These are phyloP conservation scores for Tribolium freemani DNA, from an alignment of 2,888 invertebrate genomes.

Conservation along the genomic window DNA sequence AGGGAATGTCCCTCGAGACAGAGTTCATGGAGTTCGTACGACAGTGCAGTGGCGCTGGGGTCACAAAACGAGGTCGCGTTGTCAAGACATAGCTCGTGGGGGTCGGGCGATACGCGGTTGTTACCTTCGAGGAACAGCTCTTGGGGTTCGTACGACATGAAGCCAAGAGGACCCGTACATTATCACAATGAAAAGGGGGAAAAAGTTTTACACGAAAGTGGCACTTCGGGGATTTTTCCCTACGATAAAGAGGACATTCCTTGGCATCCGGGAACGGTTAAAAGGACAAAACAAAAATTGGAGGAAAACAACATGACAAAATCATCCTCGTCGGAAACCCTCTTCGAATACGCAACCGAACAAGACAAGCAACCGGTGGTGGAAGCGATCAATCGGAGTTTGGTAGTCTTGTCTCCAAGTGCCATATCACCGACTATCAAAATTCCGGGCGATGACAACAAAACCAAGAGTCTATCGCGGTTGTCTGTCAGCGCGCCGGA, in stretches of 20 bases:
- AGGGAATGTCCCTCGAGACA: constrained; percentile 76
- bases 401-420: constrained; percentile 63
- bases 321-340: constrained; percentile 64
- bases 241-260: constrained; percentile 76
- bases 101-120: constrained; percentile 79
- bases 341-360: constrained; percentile 52
- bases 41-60: constrained; percentile 81
- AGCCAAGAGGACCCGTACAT: constrained; percentile 64
- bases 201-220: constrained; percentile 54
- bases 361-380: constrained; percentile 46
- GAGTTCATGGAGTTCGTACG: constrained; percentile 84
- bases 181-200: constrained; percentile 63
- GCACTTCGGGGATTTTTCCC: constrained; percentile 70
- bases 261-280: constrained; percentile 79
- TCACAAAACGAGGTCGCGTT: constrained; percentile 73
- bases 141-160: constrained; percentile 80
- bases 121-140: constrained; percentile 79
- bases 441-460: constrained; percentile 62
- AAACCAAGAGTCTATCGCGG: constrained; percentile 64
- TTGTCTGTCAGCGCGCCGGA: constrained; percentile 77
- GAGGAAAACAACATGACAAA: constrained; percentile 69
- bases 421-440: constrained; percentile 74
- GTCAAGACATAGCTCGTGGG: constrained; percentile 87
- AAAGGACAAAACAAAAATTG: constrained; percentile 78
- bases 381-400: constrained; percentile 57